phyloP scores from a whole-genome alignment of 2,797 vertebrate genomes.

The Sardinella longiceps region DNA sequence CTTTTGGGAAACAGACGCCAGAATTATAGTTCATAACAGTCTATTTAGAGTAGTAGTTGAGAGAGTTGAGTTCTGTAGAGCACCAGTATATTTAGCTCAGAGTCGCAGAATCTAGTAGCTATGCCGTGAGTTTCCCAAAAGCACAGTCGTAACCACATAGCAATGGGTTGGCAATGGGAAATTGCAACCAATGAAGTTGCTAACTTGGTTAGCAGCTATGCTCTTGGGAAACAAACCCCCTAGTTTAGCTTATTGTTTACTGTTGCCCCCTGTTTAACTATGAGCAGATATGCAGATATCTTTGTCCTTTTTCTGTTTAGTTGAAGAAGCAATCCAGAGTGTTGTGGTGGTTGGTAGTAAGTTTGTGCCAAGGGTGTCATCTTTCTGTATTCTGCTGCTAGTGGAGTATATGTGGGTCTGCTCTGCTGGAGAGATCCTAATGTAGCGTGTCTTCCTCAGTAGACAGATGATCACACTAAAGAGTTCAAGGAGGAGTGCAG shows the following conservation, averaged over 20 bases:
- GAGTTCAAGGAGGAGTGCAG: neutral
- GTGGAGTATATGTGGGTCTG: neutral
- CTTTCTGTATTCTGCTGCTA: neutral
- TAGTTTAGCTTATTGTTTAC: neutral
- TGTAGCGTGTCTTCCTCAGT: neutral
- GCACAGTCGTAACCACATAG: too few relatives aligned
- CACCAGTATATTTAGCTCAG: too few relatives aligned
- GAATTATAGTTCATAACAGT: too few relatives aligned
- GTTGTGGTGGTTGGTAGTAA: neutral
- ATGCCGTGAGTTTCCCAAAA: too few relatives aligned
- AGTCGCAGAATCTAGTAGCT: too few relatives aligned
- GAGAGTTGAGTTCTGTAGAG: too few relatives aligned
- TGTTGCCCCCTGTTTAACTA: neutral
- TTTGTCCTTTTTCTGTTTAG: neutral
- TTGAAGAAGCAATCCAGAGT: neutral
- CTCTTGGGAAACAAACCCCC: too few relatives aligned
- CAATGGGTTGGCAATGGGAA: too few relatives aligned
- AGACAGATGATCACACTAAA: neutral
- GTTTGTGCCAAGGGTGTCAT: neutral
- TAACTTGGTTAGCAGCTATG: too few relatives aligned
- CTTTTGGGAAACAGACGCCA: too few relatives aligned
- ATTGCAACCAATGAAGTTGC: too few relatives aligned
- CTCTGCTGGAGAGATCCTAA: neutral
- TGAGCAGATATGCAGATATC: neutral
- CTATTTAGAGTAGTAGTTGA: too few relatives aligned